phyloP scores from a whole-genome alignment of 1,140 invertebrate species.

The Ericerus pela region DNA sequence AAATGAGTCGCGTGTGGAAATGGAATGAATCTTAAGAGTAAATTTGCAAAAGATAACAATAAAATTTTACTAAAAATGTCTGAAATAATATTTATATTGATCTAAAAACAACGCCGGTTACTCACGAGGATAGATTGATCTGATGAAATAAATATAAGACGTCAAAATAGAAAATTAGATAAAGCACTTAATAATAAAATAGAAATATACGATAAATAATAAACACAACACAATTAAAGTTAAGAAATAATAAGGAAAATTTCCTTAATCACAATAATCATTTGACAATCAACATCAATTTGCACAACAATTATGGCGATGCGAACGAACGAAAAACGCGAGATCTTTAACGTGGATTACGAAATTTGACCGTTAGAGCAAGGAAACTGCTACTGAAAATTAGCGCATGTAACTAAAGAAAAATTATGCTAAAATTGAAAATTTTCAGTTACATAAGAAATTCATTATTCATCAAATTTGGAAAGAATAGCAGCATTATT shows the following conservation, averaged over 20 bases:
- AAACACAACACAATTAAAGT: background rate
- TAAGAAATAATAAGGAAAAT: background rate
- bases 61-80: background rate
- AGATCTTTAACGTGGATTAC: slow-evolving; percentile 6
- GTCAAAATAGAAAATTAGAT: background rate
- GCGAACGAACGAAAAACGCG: background rate
- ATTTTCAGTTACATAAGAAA: no score
- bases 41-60: background rate
- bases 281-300: background rate
- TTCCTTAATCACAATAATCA: background rate
- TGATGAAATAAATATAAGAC: background rate
- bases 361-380: no score
- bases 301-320: slow-evolving; percentile 7
- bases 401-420: no score
- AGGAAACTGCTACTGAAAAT: no score
- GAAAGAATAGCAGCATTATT: no score
- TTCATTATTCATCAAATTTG: no score
- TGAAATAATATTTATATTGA: background rate
- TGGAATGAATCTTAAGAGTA: background rate
- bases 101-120: background rate
- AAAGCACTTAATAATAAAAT: background rate
- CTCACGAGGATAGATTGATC: background rate
- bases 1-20: background rate
- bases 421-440: no score
- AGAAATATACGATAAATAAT: background rate